Evolutionary conservation across 53 echinoderm and acorn worm species (phyloP), one percentile per base, ranked within the genome.

Genomic region (Pentamera pediparva): DNA sequence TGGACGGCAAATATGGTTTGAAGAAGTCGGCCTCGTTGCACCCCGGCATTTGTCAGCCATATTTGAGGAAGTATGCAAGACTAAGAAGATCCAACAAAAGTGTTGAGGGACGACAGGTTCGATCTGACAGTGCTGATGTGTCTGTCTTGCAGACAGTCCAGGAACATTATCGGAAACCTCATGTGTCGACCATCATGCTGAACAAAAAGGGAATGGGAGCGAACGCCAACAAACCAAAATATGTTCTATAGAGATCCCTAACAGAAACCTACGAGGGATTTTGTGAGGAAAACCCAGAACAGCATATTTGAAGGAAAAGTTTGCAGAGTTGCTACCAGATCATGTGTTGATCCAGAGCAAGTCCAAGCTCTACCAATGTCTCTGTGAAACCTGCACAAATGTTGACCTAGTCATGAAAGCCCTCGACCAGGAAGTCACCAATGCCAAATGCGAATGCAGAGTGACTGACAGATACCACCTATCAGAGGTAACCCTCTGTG

Each of bases 301-400:
- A 30, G 12, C 1, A 25, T 18, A 71, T 71, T 43, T 1, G 72
- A 17, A 50, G 13, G n/a, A 8, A 0, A 71, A 43, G 49, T 71
- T 71, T 48, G 43, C 72, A 32, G 2, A 48, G 3, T 19, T 71
- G 11, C 33, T 49, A 3, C 51, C 72, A n/a, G 51, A 30, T 1
- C 32, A 71, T 30, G 49, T 71, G 24, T 34, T 26, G 32, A 20
- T 71, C 1, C 49, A 71, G 53, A 50, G 49, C 3, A 71, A 71
- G 6, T 1, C 72, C 1, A 71, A 71, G 12, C 32, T 71, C 30
- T 36, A 56, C 30, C 74, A 74, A 54, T 74, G 55, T 15, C 74
- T 70, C 31, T 74, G 74, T 55, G 54, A 55, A 32, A 74, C 74
- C 2, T 74, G 74, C 36, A 74, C 75, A 13, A 75, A 75, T 19